Percentiles rank a stretch among this genome's conserved stretches.
phyloP scores from a whole-genome alignment of 2,888 invertebrate genomes.

The Tipula vernalis region DNA sequence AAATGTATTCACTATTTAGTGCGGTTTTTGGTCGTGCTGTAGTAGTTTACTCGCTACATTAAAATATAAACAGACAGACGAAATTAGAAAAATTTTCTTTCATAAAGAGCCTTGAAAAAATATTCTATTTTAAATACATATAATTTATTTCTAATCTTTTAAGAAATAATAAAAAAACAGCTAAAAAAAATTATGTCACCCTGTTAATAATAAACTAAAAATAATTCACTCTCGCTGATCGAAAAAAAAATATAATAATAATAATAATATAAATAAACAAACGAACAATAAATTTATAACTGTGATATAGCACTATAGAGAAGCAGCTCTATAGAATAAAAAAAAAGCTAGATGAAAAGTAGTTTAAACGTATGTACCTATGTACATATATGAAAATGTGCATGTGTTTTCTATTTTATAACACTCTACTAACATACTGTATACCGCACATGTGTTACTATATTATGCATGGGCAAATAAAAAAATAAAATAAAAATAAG shows the following conservation, averaged over 20 bases:
- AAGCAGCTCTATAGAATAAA: not conserved
- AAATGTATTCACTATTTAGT: too few relatives aligned
- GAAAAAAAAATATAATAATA: not conserved
- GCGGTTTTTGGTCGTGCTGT: not conserved
- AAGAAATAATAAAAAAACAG: not conserved
- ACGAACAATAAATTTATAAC: constrained; percentile 6
- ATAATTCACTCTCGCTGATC: constrained; percentile 9
- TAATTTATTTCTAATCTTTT: not conserved
- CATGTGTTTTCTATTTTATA: not conserved
- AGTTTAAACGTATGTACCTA: not conserved
- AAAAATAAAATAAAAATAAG: not conserved
- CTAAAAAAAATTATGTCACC: not conserved
- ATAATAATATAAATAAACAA: not conserved
- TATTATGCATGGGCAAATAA: not conserved
- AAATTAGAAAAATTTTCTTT: too few relatives aligned
- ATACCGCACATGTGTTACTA: not conserved
- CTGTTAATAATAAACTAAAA: constrained; percentile 7
- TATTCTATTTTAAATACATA: not conserved
- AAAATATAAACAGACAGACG: too few relatives aligned
- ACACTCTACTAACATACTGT: not conserved
- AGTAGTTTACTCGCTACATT: not conserved
- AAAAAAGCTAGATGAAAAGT: not conserved
- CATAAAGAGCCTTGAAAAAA: not conserved
- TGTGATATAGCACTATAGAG: not conserved
- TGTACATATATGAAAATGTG: not conserved